phyloP scores from a whole-genome alignment of 2,797 vertebrate genomes.

The Aphelocoma californica region DNA sequence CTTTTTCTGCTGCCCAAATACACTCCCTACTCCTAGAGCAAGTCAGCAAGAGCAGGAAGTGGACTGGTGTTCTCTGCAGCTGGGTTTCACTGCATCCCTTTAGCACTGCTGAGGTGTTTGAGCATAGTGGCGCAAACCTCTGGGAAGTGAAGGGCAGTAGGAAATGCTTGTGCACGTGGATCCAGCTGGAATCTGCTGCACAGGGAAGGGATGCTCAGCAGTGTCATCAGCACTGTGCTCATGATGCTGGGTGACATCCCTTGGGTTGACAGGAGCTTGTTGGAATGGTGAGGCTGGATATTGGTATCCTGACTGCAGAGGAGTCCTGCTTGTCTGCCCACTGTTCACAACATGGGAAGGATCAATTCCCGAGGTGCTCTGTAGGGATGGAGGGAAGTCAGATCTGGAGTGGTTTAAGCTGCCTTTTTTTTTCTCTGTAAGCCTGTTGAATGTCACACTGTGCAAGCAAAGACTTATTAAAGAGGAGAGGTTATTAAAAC shows the following conservation, averaged over 20 bases:
- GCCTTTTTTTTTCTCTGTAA: not conserved
- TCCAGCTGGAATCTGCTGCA: not conserved
- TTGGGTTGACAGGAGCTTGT: not conserved
- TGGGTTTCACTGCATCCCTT: not conserved
- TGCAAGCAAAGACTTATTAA: not conserved
- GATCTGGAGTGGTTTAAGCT: not conserved
- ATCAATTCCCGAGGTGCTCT: not conserved
- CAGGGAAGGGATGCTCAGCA: not conserved
- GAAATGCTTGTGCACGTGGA: not conserved
- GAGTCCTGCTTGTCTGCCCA: not conserved
- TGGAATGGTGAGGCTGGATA: not conserved
- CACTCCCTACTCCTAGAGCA: not conserved
- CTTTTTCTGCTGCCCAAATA: not conserved
- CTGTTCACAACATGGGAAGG: not conserved
- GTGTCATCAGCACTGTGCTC: fast-evolving
- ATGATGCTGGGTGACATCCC: not conserved
- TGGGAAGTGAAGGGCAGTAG: not conserved
- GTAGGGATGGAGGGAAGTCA: not conserved
- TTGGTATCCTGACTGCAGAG: not conserved
- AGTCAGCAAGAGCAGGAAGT: not conserved
- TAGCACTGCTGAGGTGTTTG: not conserved
- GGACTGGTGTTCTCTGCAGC: not conserved
- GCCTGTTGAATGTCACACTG: not conserved
- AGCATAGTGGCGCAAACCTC: not conserved
- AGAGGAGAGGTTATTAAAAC: not conserved